Conservation (phyloP, 2,797 vertebrate genomes). For the Heterohyrax brucei region DNA sequence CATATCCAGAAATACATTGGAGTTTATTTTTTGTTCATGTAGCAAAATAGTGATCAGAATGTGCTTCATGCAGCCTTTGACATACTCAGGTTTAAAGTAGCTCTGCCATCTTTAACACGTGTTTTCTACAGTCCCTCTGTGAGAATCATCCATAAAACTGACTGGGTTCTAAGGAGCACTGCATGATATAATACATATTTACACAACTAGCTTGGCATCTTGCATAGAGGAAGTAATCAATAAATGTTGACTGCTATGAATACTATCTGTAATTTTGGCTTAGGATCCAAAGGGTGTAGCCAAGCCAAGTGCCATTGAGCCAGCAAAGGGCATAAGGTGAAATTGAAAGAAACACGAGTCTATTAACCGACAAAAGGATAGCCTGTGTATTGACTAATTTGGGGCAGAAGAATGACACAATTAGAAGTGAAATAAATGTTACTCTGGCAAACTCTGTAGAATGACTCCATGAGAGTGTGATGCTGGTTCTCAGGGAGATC, state of each 20-base stretch:
- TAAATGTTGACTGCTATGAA: slow-evolving; percentile 52
- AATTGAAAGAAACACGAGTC: neutral
- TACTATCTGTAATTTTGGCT: slow-evolving; percentile 14
- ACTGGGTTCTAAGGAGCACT: neutral
- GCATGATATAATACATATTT: neutral
- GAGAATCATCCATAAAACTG: neutral
- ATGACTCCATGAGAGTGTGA: neutral
- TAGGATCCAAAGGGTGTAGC: neutral
- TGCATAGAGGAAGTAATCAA: slow-evolving; percentile 1
- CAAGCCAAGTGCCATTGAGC: no score
- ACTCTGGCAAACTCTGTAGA: neutral
- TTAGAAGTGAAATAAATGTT: slow-evolving; percentile 36
- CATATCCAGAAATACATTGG: neutral
- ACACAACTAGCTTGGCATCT: neutral
- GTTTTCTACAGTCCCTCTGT: neutral
- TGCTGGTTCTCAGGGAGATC: neutral
- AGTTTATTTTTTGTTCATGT: neutral
- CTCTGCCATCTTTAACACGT: neutral
- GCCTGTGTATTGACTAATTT: slow-evolving; percentile 33
- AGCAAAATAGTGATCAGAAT: neutral
- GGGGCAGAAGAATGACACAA: neutral
- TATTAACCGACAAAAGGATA: slow-evolving; percentile 1
- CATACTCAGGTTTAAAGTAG: neutral
- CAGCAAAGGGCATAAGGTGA: neutral
- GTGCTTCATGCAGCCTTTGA: neutral